phyloP scores from a whole-genome alignment of 1,140 invertebrate genomes.

The Glomeris maerens region DNA sequence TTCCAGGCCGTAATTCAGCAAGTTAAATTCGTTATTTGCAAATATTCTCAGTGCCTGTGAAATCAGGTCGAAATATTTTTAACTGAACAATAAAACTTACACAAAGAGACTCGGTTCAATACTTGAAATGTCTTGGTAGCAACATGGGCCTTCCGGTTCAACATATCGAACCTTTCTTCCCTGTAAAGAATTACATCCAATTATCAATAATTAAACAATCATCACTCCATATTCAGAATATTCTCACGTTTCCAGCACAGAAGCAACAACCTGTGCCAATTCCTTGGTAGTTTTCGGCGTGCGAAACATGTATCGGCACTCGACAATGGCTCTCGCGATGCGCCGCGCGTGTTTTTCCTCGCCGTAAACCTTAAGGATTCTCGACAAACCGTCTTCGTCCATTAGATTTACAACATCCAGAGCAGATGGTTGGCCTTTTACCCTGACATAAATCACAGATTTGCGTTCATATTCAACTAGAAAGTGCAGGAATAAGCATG shows the following conservation, averaged over 20 bases:
- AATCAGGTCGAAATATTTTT: too few species aligned
- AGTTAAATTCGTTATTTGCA: slow-evolving; percentile 94
- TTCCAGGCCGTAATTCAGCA: slow-evolving; percentile 77
- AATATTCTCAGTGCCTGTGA: slow-evolving; percentile 89
- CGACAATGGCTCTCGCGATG: slow-evolving; percentile 74
- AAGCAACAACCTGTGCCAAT: slow-evolving; percentile 60
- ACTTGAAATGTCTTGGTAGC: slow-evolving; percentile 90
- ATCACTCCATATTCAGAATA: slow-evolving; percentile 2
- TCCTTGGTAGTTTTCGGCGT: slow-evolving; percentile 67
- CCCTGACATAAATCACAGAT: slow-evolving; percentile 1
- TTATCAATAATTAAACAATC: slow-evolving; percentile 1
- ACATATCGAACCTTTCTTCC: slow-evolving; percentile 46
- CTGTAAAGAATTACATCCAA: slow-evolving; percentile 23
- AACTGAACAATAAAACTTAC: too few species aligned
- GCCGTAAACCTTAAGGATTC: slow-evolving; percentile 75
- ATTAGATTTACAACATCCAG: slow-evolving; percentile 67
- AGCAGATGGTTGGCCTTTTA: slow-evolving; percentile 48
- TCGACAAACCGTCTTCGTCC: slow-evolving; percentile 58
- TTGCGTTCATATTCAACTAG: neutral
- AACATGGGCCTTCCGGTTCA: slow-evolving; percentile 55
- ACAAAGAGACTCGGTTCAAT: too few species aligned
- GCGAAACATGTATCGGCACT: slow-evolving; percentile 67
- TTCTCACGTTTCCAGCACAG: slow-evolving; percentile 35
- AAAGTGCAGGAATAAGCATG: neutral
- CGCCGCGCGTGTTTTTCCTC: slow-evolving; percentile 75